Base-by-base conservation (phyloP, 2,888 invertebrate species). In the Dasysyrphus tricinctus region DNA sequence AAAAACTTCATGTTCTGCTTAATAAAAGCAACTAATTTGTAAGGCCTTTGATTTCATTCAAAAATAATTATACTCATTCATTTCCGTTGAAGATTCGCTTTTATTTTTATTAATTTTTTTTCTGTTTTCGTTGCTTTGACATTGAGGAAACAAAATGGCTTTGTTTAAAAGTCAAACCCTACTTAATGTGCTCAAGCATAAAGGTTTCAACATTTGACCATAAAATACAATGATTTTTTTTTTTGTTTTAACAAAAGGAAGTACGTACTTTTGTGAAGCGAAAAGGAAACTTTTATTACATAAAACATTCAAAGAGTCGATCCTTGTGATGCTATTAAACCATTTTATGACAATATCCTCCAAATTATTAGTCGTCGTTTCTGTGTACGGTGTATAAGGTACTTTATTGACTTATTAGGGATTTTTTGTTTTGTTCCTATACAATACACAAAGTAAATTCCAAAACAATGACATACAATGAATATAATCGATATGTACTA, bases 321-420 rank as follows among this genome's bases (percentile, higher is more conserved):
- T 67, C 67, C 67, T 67, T 67, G 67, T 37, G 49, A 67, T 67
- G 32, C 67, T 67, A 67, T 49, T 49, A 61, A 61, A 67, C 34
- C 67, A 51, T 49, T 67, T 67, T 67, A 67, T 67, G 67, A 67
- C 67, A 67, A 67, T 67, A 67, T 49, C 34, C 49, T 44, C 32
- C n/a, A 67, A 67, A 67, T 67, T 67, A 67, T 67, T 67, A 67
- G 49, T 49, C 67, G 61, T 42, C n/a, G n/a, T 44, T 63, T 61
- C 24, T n/a, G 37, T 24, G 8, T 63, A 63, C 19, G 42, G 39
- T 39, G 14, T 49, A 49, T 44, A 54, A 65, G 47, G 67, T 67
- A 67, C 67, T 67, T 67, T 67, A 49, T 67, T 67, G 67, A 67
- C 67, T 67, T 67, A 67, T 67, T 67, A 61, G 61, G 61, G 61